These are phyloP conservation scores for Syngnathoides biaculeatus DNA, from an alignment of 2,113 vertebrate species.

Conservation along the genomic window DNA sequence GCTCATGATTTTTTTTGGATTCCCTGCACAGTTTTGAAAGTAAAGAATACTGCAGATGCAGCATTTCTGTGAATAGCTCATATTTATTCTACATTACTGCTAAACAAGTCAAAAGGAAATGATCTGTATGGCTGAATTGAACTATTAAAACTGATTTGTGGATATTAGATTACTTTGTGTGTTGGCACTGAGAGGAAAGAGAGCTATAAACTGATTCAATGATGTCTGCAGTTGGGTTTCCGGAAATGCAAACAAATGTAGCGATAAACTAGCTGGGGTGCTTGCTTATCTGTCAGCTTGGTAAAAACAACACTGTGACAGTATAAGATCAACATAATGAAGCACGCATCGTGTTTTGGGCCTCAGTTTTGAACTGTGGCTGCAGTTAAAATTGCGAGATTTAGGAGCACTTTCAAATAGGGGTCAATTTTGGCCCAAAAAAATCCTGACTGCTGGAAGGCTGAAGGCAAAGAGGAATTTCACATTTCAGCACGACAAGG, in stretches of 20 bases:
- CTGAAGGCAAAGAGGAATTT: no score
- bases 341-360: background rate
- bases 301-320: background rate
- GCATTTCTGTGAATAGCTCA: background rate
- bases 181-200: background rate
- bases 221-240: background rate
- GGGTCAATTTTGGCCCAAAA: no score
- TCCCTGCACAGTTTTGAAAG: background rate
- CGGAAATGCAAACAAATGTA: background rate
- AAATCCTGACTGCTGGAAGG: no score
- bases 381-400: background rate
- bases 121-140: background rate
- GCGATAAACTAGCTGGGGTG: background rate
- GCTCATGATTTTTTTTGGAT: background rate
- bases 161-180: background rate
- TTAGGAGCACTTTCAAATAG: no score
- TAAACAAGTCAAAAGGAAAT: background rate
- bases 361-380: background rate
- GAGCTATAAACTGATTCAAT: background rate
- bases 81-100: constrained; percentile 6
- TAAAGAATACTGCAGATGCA: constrained; percentile 2
- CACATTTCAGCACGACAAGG: no score
- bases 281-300: background rate
- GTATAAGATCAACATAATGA: background rate
- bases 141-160: constrained; percentile 2